Evolutionary conservation across 2,888 invertebrate genomes (phyloP).

Genomic region (Fabriciana adippe): DNA sequence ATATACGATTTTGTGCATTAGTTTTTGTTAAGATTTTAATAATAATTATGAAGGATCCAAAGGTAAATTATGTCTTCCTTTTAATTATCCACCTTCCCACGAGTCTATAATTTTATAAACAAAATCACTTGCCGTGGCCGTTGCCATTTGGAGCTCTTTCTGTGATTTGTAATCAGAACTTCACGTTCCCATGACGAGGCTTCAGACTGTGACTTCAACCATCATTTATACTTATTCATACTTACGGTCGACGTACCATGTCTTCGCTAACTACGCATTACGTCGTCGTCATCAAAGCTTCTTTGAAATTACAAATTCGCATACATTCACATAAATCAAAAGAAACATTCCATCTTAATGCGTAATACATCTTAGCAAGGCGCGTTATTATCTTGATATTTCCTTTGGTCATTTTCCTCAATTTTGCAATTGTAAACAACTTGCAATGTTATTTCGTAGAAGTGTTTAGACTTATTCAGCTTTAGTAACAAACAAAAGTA

Average conservation of each 20-base stretch:
- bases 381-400: conserved; percentile 41
- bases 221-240: conserved; percentile 37
- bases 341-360: conserved; percentile 34
- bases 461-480: conserved; percentile 48
- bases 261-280: conserved; percentile 41
- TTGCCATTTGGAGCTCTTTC: conserved; percentile 46
- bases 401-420: conserved; percentile 51
- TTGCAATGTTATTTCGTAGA: conserved; percentile 45
- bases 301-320: conserved; percentile 35
- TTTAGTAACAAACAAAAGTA: conserved; percentile 51
- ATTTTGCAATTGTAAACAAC: conserved; percentile 47
- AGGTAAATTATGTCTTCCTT: conserved; percentile 24
- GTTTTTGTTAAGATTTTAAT: no score
- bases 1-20: no score
- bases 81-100: conserved; percentile 49
- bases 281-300: conserved; percentile 30
- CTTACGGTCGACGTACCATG: conserved; percentile 42
- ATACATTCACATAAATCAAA: conserved; percentile 34
- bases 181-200: conserved; percentile 72
- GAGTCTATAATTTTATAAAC: conserved; percentile 48
- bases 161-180: conserved; percentile 58
- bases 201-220: conserved; percentile 57
- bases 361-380: conserved; percentile 33
- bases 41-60: no score
- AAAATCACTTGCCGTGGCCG: conserved; percentile 53